Base-by-base conservation (phyloP, 2,113 vertebrate species). In the Gymnarchus niloticus region DNA sequence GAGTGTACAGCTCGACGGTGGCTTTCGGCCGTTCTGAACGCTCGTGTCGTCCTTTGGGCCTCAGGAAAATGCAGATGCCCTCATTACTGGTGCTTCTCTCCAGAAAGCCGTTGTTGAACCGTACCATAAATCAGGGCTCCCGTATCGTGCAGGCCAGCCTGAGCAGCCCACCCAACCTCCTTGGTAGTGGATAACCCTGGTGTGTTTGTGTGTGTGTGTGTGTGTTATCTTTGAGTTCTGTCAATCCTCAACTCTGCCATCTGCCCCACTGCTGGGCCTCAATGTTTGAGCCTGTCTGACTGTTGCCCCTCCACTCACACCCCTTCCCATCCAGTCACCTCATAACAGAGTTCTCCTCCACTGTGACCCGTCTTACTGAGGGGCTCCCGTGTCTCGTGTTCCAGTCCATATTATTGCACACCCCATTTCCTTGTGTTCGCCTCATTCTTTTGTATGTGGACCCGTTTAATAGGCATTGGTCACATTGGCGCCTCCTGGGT, bases 101-200 rank as follows among this genome's bases (percentile, higher is more conserved):
- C 41, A 46, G 17, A 48, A 3, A 41, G 12, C 37, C 0, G 12
- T 61, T 52, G 82, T 54, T 12, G 52, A 37, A 19, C 10, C 9
- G 12, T 51, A 10, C 59, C 44, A 65, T 83, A 83, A 86, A 46
- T 86, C 61, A 65, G 37, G 37, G 9, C 14, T 1, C 48, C 61
- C 44, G 51, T 73, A 54, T 23, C 8, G 6, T 10, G 51, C 28
- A 3, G 4, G n/a, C 10, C 28, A n/a, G 7, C 51, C 51, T 21
- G 23, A 37, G 52, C 1, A 0, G 49, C 46, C 21, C 7, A 1
- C 10, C 33, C 10, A 14, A 23, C 59, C 85, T 61, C 59, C 33
- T 7, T 7, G 61, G 85, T 65, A 83, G 82, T 86, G 84, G 84
- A 86, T 86, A 86, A 57, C 86, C 33, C 23, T 6, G 14, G 48